Evolutionary conservation across 2,797 vertebrate species (phyloP).

Genomic region (Periophthalmus magnuspinnatus): DNA sequence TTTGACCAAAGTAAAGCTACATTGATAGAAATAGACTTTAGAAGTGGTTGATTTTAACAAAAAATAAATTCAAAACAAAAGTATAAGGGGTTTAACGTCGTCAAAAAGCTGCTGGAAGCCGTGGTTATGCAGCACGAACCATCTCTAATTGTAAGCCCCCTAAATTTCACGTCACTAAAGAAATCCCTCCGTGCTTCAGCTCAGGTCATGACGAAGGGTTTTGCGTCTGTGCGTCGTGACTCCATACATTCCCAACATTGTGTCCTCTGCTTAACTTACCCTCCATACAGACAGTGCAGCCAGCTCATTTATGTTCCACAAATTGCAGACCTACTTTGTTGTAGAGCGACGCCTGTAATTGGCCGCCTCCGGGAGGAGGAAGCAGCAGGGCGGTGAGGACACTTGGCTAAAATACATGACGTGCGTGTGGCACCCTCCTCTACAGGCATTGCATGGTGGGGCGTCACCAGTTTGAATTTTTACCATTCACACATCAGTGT

Average conservation of each 20-base stretch:
- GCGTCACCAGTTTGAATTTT: slow-evolving; percentile 13
- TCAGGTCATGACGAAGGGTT: slow-evolving; percentile 67
- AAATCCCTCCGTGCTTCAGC: slow-evolving; percentile 68
- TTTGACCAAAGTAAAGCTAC: too few species aligned
- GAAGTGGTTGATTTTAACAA: neutral
- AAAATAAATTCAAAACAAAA: neutral
- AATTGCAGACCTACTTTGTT: slow-evolving; percentile 30
- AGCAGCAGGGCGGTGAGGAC: slow-evolving; percentile 22
- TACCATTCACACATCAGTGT: neutral
- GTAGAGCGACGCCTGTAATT: slow-evolving; percentile 38
- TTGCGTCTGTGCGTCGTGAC: slow-evolving; percentile 75
- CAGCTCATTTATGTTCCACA: slow-evolving; percentile 35
- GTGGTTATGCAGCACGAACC: slow-evolving; percentile 37
- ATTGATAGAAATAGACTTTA: neutral
- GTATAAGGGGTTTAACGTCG: neutral
- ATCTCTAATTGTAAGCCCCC: slow-evolving; percentile 55
- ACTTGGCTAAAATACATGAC: slow-evolving; percentile 31
- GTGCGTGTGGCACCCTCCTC: slow-evolving; percentile 36
- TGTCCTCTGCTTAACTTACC: slow-evolving; percentile 27
- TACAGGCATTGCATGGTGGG: slow-evolving; percentile 10
- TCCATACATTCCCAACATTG: slow-evolving; percentile 47
- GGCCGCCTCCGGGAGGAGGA: slow-evolving; percentile 37
- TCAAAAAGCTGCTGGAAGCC: neutral
- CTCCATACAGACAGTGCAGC: slow-evolving; percentile 40
- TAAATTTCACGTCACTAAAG: slow-evolving; percentile 68